A percentile compares a stretch with the other conserved stretches of the same genome.
These are phyloP conservation scores for Dinothrombium tinctorium DNA, from an alignment of 1,140 invertebrate species.

Conservation along the genomic window DNA sequence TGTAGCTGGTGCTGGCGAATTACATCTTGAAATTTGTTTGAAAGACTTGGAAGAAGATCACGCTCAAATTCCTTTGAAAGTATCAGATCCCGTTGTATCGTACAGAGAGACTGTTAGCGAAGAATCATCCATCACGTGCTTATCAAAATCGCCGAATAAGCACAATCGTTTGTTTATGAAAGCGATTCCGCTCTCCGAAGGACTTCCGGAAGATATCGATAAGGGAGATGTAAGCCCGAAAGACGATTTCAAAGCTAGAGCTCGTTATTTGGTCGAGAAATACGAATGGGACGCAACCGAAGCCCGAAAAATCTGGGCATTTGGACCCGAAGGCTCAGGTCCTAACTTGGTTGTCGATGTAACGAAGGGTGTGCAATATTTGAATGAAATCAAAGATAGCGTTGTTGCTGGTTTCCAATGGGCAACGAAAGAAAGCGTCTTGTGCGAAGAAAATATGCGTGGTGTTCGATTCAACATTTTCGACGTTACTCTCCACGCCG, in stretches of 20 bases:
- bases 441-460: conserved; percentile 95
- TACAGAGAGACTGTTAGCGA: conserved; percentile 76
- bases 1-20: conserved; percentile 95
- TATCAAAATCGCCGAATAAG: conserved; percentile 99
- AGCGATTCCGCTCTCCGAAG: conserved; percentile 81
- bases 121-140: conserved; percentile 77
- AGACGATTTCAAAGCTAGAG: conserved; percentile 89
- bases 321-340: conserved; percentile 93
- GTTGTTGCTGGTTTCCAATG: conserved; percentile 99
- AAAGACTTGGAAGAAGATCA: conserved; percentile 99
- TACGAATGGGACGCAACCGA: conserved; percentile 95
- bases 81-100: conserved; percentile 96
- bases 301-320: conserved; percentile 98
- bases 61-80: conserved; percentile 95
- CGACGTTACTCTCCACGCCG: conserved; percentile 95
- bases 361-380: conserved; percentile 90
- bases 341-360: conserved; percentile 93
- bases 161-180: conserved; percentile 98
- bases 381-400: conserved; percentile 89
- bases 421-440: conserved; percentile 96
- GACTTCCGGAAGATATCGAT: conserved; percentile 90
- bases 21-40: conserved; percentile 98
- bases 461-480: conserved; percentile 94
- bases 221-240: conserved; percentile 77
- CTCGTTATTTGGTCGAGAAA: conserved; percentile 73